Evolutionary conservation across 64 coral and sea anemone species (phyloP).

Genomic region (Stichodactyla mertensii): DNA sequence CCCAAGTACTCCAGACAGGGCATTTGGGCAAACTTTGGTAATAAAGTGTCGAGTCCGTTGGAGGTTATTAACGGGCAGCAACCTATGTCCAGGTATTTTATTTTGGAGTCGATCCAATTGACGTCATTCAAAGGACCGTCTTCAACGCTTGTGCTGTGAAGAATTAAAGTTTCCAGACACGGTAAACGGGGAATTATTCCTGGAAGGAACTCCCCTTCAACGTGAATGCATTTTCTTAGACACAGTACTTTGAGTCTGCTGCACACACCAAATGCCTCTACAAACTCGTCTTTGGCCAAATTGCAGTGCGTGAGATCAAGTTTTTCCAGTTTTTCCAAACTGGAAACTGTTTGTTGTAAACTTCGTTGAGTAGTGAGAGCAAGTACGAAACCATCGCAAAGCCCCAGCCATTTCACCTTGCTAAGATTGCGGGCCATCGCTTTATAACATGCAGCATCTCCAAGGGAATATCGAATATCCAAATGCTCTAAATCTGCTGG

Average conservation of each 20-base stretch:
- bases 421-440: conserved; percentile 21
- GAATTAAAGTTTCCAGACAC: conserved; percentile 43
- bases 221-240: conserved; percentile 29
- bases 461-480: conserved; percentile 47
- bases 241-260: conserved; percentile 31
- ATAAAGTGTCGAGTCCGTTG: conserved; percentile 1
- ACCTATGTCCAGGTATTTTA: conserved; percentile 51
- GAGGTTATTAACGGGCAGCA: conserved; percentile 48
- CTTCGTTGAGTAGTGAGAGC: conserved; percentile 25
- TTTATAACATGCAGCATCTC: conserved; percentile 8
- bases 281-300: conserved; percentile 16
- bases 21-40: conserved; percentile 10
- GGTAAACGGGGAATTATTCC: conserved; percentile 6
- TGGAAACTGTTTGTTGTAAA: conserved; percentile 11
- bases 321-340: conserved; percentile 17
- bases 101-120: conserved; percentile 23
- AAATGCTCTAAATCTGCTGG: conserved; percentile 39
- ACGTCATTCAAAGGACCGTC: conserved; percentile 25
- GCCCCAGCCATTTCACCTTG: conserved; percentile 39
- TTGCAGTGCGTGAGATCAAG: conserved; percentile 45
- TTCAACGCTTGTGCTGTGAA: conserved; percentile 46
- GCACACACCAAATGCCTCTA: conserved; percentile 25
- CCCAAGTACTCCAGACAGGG: conserved; percentile 31
- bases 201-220: conserved; percentile 27
- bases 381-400: conserved; percentile 47